phyloP scores from a whole-genome alignment of 2,797 vertebrate species.

The Sphenodon punctatus region DNA sequence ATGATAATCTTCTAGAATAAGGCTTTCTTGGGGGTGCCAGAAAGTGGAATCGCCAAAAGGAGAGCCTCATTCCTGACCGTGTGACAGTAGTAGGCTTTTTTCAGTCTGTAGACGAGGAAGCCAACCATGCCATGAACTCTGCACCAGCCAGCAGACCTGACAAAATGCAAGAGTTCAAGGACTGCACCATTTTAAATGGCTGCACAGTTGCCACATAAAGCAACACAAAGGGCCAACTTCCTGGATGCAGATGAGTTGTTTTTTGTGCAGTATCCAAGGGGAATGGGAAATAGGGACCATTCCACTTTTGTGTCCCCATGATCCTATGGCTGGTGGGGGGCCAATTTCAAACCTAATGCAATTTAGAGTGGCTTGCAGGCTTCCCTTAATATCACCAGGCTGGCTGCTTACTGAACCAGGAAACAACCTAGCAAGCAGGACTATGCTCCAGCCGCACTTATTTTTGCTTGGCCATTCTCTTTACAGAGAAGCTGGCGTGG shows the following conservation, averaged over 20 bases:
- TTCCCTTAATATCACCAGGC: background rate
- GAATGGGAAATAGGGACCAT: background rate
- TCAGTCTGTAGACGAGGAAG: background rate
- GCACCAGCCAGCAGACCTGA: background rate
- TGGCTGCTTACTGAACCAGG: background rate
- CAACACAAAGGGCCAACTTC: background rate
- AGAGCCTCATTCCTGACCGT: no score
- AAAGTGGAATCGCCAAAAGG: no score
- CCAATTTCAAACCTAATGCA: background rate
- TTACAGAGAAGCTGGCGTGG: background rate
- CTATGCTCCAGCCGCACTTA: background rate
- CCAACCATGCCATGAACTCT: background rate
- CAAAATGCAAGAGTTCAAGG: background rate
- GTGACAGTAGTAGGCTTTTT: background rate
- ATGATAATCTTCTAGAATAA: no score
- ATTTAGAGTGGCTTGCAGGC: background rate
- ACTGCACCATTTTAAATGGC: background rate
- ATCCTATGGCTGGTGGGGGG: background rate
- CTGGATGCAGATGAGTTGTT: background rate
- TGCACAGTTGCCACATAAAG: background rate
- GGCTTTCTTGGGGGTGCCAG: no score
- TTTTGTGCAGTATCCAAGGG: background rate
- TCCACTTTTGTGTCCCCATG: background rate
- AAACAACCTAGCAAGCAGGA: background rate
- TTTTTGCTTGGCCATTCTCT: background rate